Evolutionary conservation across 64 coral and sea anemone species (phyloP).

Genomic region (Actinia equina): DNA sequence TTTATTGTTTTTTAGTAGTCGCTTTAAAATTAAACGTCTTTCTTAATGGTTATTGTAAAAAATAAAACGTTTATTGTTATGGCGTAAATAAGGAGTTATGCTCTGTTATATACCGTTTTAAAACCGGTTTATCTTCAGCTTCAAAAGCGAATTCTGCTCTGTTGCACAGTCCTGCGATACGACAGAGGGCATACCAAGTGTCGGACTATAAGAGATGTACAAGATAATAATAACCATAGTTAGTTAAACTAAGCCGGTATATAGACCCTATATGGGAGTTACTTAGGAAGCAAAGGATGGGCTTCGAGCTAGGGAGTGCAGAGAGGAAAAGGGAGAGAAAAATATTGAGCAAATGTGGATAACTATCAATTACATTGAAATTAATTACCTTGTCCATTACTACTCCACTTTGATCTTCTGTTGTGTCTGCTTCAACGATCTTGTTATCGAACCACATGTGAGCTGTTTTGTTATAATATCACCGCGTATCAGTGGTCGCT

Average conservation of each 20-base stretch:
- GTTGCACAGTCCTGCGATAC: constrained; percentile 90
- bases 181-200: constrained; percentile 68
- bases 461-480: constrained; percentile 32
- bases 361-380: background rate
- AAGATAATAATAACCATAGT: background rate
- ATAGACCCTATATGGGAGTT: background rate
- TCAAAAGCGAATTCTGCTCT: constrained; percentile 85
- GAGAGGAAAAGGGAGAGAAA: background rate
- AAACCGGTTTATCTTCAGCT: constrained; percentile 63
- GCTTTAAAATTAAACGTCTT: background rate
- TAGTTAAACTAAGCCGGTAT: background rate
- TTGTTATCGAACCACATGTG: constrained; percentile 99
- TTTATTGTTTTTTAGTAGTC: background rate
- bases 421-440: constrained; percentile 96
- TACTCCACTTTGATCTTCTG: constrained; percentile 92
- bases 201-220: constrained; percentile 18
- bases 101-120: constrained; percentile 62
- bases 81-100: background rate
- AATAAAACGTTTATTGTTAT: too few species aligned
- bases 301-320: background rate
- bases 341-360: background rate
- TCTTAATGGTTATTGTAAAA: too few species aligned
- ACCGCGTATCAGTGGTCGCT: background rate
- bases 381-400: constrained; percentile 66
- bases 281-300: background rate